A percentile compares a stretch with the other conserved stretches of the same genome.
Evolutionary conservation across 2,113 vertebrate species (phyloP).

Genomic region (Tor tambroides): DNA sequence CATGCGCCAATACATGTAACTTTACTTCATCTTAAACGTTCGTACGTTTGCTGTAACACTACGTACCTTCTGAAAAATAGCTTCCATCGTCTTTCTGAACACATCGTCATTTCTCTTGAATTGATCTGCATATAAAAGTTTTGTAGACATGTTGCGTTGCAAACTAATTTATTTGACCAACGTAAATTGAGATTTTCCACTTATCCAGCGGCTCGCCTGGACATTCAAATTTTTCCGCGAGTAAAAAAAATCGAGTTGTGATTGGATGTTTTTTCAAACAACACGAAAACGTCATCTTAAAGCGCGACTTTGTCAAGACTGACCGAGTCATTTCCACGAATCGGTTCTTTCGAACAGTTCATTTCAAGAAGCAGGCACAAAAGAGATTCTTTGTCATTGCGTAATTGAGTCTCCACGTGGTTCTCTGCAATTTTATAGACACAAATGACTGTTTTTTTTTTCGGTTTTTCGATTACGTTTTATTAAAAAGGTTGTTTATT

Average conservation of each 20-base stretch:
- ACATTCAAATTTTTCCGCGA: slow-evolving; percentile 30
- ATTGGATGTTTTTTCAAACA: slow-evolving; percentile 38
- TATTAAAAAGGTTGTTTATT: background rate
- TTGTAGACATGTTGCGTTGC: background rate
- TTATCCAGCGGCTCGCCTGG: background rate
- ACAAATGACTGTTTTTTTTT: background rate
- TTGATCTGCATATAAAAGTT: rapidly evolving
- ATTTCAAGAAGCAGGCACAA: background rate
- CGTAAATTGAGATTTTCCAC: background rate
- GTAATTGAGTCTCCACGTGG: no score
- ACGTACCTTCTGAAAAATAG: slow-evolving; percentile 68
- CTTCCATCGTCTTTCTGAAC: slow-evolving; percentile 63
- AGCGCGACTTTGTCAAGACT: background rate
- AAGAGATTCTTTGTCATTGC: background rate
- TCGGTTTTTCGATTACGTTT: background rate
- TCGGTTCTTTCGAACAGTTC: slow-evolving; percentile 9
- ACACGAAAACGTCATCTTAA: slow-evolving; percentile 29
- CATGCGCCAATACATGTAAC: background rate
- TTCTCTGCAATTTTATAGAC: background rate
- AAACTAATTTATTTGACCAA: background rate
- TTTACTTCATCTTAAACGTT: background rate
- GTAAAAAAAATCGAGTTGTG: background rate
- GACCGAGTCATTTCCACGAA: background rate
- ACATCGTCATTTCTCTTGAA: slow-evolving; percentile 37
- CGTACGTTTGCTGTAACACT: background rate